Conservation (phyloP, 2,888 invertebrate species). For the Salpingus planirostris region DNA sequence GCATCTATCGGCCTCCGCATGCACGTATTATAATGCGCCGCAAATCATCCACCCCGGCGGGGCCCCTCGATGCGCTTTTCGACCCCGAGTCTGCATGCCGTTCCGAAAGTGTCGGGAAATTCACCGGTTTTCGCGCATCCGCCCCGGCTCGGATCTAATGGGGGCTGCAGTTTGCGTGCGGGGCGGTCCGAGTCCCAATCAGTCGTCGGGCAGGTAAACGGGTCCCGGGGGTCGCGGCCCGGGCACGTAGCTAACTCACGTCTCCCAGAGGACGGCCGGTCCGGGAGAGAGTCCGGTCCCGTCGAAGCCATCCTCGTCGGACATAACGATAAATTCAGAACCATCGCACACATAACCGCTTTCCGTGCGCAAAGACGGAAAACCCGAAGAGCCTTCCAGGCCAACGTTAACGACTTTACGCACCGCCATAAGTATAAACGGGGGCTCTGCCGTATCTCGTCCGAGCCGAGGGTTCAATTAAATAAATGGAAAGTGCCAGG, state of each 20-base stretch:
- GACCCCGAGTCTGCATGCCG: too few relatives aligned
- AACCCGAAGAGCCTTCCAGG: too few relatives aligned
- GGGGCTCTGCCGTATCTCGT: too few relatives aligned
- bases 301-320: slow-evolving; percentile 30
- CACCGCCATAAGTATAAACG: slow-evolving; percentile 31
- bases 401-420: slow-evolving; percentile 35
- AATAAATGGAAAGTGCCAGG: slow-evolving; percentile 22
- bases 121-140: too few relatives aligned
- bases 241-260: slow-evolving; percentile 42
- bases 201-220: slow-evolving; percentile 43
- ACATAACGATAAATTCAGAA: slow-evolving; percentile 39
- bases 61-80: slow-evolving; percentile 17
- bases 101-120: too few relatives aligned
- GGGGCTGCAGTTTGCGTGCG: too few relatives aligned
- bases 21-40: slow-evolving; percentile 32
- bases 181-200: slow-evolving; percentile 37
- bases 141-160: too few relatives aligned
- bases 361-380: too few relatives aligned
- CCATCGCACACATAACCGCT: too few relatives aligned
- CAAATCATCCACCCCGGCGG: slow-evolving; percentile 32
- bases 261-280: slow-evolving; percentile 33
- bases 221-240: slow-evolving; percentile 34
- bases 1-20: slow-evolving; percentile 35
- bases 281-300: slow-evolving; percentile 23
- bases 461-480: slow-evolving; percentile 14